phyloP scores from a whole-genome alignment of 2,888 invertebrate genomes.

The Pyralis farinalis region DNA sequence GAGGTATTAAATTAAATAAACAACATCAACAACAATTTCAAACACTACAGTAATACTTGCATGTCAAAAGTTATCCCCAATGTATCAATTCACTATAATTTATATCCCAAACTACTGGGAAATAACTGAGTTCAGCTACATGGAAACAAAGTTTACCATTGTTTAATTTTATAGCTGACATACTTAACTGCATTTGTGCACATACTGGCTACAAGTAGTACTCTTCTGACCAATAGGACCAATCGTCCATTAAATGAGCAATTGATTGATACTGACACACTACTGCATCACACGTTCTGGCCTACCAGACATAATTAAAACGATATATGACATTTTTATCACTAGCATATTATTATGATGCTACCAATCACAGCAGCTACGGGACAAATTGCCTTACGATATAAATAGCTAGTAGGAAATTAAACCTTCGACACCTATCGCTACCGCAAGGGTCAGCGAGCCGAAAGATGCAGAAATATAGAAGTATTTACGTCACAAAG shows the following conservation, averaged over 20 bases:
- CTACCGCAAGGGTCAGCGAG: slow-evolving; percentile 13
- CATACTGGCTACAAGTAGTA: background rate
- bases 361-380: slow-evolving; percentile 1
- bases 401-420: slow-evolving; percentile 18
- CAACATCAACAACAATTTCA: no score
- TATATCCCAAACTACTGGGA: slow-evolving; percentile 3
- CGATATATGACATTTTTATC: slow-evolving; percentile 2
- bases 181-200: slow-evolving; percentile 2
- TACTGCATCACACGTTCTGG: background rate
- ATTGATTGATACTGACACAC: background rate
- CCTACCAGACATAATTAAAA: background rate
- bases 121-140: slow-evolving; percentile 3
- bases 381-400: slow-evolving; percentile 5
- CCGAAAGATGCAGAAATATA: slow-evolving; percentile 19
- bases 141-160: slow-evolving; percentile 2
- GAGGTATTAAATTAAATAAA: no score
- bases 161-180: slow-evolving; percentile 8
- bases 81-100: background rate
- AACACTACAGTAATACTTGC: background rate
- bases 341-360: background rate
- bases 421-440: slow-evolving; percentile 17
- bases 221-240: slow-evolving; percentile 2
- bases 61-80: background rate
- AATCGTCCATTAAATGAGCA: slow-evolving; percentile 1
- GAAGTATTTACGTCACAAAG: slow-evolving; percentile 40